Base-by-base conservation (phyloP, 92 coral and sea anemone species). In the Nematostella vectensis region DNA sequence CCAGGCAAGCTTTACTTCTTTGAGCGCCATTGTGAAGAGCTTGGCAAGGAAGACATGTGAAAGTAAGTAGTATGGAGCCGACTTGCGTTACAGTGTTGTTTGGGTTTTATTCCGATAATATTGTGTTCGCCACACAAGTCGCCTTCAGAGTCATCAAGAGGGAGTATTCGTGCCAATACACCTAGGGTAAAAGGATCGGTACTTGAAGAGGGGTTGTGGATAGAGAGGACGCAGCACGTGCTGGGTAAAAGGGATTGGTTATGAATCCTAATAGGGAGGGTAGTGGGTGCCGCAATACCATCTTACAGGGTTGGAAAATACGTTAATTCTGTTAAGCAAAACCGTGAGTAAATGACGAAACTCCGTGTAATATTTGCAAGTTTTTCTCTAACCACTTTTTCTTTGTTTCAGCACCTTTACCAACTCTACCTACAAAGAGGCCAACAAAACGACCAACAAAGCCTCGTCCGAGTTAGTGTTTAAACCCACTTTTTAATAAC, bases 31-130 rank as follows among this genome's bases (percentile, higher is more conserved):
- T 29, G 63, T 71, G 8, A 76, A 67, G 40, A 57, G 72, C n/a
- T 31, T 85, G 16, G 58, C 45, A 47, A 75, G 67, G 37, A 76
- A 75, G 54, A 65, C 76, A 11, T 85, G 95, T 54, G 59, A 38
- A 80, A 77, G 95, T 85, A 76, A 18, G 25, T 33, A 25, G 11
- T 37, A 9, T 3, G 11, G 21, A 49, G 3, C 31, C 51, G 11
- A 3, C 11, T 23, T 9, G 25, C 28, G 25, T 63, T 44, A 21
- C 17, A 30, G 12, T 27, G 17, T 30, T 27, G 25, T 29, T 22
- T 57, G n/a, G 13, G 16, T 24, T 16, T 20, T 17, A 2, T 12
- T 11, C 57, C 9, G n/a, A n/a, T n/a, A n/a, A 10, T 10, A 37
- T n/a, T 37, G 44, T 10, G 11, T 37, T 37, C 11, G 11, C 11